Evolutionary conservation across 2,113 vertebrate genomes (phyloP).

Genomic region (Zosterops borbonicus): DNA sequence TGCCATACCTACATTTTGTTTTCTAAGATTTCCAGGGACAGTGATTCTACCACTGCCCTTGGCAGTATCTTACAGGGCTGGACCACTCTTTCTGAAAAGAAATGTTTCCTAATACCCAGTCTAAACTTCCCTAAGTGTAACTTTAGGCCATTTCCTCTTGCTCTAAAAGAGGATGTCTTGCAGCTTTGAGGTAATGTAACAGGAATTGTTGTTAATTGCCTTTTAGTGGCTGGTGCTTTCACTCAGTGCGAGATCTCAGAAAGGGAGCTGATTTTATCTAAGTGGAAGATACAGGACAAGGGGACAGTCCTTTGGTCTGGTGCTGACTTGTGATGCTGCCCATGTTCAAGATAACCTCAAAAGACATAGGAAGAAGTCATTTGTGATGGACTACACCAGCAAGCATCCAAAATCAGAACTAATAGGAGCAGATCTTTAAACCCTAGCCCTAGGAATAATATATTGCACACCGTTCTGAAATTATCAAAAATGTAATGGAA

Average conservation of each 20-base stretch:
- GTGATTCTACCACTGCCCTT: too few relatives aligned
- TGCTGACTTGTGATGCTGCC: not conserved
- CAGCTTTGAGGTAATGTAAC: not conserved
- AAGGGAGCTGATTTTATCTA: not conserved
- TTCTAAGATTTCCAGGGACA: not conserved
- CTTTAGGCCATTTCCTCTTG: not conserved
- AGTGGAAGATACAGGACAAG: not conserved
- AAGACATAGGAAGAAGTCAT: not conserved
- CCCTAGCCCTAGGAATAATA: not conserved
- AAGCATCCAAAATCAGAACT: not conserved
- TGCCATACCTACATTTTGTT: not conserved
- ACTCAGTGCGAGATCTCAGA: not conserved
- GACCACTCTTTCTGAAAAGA: not conserved
- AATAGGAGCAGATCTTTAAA: not conserved
- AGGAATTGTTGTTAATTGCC: not conserved
- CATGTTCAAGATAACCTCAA: not conserved
- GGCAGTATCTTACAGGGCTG: not conserved
- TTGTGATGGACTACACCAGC: not conserved
- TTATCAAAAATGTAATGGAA: not conserved
- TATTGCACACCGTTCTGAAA: not conserved
- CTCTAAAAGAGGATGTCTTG: not conserved
- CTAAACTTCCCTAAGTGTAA: not conserved
- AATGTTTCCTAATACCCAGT: not conserved
- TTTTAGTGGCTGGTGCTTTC: not conserved
- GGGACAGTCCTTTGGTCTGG: not conserved